phyloP scores from a whole-genome alignment of 2,113 vertebrate species.

The Dascyllus trimaculatus region DNA sequence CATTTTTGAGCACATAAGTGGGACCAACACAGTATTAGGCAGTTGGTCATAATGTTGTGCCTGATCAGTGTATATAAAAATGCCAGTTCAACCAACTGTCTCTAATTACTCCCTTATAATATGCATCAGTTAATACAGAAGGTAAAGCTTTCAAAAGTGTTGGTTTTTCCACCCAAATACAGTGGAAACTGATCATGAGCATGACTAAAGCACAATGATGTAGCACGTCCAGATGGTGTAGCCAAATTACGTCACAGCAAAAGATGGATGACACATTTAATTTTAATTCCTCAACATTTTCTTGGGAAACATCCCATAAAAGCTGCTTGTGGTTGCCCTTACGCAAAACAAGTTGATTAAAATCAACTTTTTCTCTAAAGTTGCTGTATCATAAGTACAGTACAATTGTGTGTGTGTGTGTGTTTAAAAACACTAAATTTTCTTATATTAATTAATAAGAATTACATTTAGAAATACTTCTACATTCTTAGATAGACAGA shows the following conservation, averaged over 20 bases:
- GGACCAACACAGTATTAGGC: too few species aligned
- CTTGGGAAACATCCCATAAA: slow-evolving; percentile 6
- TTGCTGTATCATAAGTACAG: background rate
- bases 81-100: too few species aligned
- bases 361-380: background rate
- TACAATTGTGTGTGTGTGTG: too few species aligned
- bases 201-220: slow-evolving; percentile 26
- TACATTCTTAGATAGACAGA: too few species aligned
- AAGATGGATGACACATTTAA: background rate
- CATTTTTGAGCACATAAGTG: too few species aligned
- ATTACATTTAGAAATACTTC: too few species aligned
- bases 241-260: slow-evolving; percentile 21
- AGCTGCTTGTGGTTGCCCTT: background rate
- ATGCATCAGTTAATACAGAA: background rate
- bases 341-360: background rate
- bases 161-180: slow-evolving; percentile 30
- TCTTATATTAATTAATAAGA: too few species aligned
- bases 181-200: background rate
- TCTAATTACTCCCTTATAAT: too few species aligned
- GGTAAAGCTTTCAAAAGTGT: background rate
- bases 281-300: background rate
- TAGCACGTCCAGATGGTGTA: background rate
- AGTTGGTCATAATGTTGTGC: too few species aligned
- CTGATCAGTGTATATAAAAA: too few species aligned
- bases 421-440: too few species aligned